Base-by-base conservation (phyloP, 2,797 vertebrate species). In the Cirrhinus mrigala region DNA sequence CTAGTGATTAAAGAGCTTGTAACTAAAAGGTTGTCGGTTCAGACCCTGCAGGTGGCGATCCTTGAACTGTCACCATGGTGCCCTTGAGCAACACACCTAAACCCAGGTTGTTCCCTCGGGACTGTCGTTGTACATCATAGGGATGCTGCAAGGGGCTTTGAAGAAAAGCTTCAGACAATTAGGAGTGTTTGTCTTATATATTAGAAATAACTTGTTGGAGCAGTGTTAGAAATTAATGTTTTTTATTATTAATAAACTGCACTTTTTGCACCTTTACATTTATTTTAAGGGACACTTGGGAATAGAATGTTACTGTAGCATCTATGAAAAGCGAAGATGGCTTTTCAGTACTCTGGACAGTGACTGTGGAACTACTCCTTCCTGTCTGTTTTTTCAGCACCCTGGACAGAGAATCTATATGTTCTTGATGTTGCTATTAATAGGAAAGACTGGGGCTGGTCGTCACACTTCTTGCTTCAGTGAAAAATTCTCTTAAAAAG, bases 301-400 rank as follows among this genome's bases (percentile, higher is more conserved):
- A 40, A 40, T 69, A 69, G 33, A 50, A 29, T 29, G 11, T 16
- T 16, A 74, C 18, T 50, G 16, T 16, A 18, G 29, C n/a, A 46
- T 66, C 6, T 12, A 18, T 64, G n/a, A 18, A 44, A 77, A 60
- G 54, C 29, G 4, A 44, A 7, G 50, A 54, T 46, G 18, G 16
- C 16, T 69, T 76, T 78, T 86, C 81, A 87, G 81, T 11, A 87
- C 66, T 46, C 24, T 68, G 81, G 81, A 87, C 75, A 84, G 76
- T 27, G 20, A 27, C 58, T 9, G 1, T 18, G 37, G 15, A 48
- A 48, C 29, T 54, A 15, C 27, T n/a, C 3, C 46, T 22, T 22
- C 54, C 58, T 3, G 11, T 29, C 54, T 16, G 6, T 29, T 14
- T 48, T 24, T 85, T 79, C 83, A 85, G 76, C 9, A 85, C 83